phyloP scores from a whole-genome alignment of 2,888 invertebrate genomes.

The Tetheella fluctuosa region DNA sequence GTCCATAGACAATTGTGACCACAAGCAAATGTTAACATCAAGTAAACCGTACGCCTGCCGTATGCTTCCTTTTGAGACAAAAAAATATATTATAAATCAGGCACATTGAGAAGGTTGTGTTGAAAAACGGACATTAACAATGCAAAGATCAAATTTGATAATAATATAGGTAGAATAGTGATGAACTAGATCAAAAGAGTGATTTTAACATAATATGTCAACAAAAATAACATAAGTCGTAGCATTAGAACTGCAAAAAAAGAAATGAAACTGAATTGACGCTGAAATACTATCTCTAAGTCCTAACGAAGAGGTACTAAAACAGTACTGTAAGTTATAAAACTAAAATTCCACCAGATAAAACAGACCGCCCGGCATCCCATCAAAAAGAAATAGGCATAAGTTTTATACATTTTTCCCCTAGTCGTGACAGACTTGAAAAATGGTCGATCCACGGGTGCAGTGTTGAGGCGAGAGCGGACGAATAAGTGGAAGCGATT shows the following conservation, averaged over 20 bases:
- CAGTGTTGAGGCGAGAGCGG: slow-evolving; percentile 17
- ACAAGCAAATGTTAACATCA: too few species aligned
- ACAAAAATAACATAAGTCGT: neutral
- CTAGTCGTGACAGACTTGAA: slow-evolving; percentile 52
- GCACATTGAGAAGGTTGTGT: too few species aligned
- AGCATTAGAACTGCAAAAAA: neutral
- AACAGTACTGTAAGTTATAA: neutral
- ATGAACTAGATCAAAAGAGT: too few species aligned
- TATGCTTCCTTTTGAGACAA: too few species aligned
- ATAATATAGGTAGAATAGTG: too few species aligned
- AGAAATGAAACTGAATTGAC: neutral
- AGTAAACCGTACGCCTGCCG: too few species aligned
- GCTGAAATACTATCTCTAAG: neutral
- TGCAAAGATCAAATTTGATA: too few species aligned
- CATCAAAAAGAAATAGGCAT: slow-evolving; percentile 37
- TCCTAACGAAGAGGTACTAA: neutral
- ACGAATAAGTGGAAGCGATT: neutral
- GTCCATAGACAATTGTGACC: too few species aligned
- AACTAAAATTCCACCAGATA: slow-evolving; percentile 31
- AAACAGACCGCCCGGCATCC: slow-evolving; percentile 23
- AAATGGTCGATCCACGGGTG: slow-evolving; percentile 36
- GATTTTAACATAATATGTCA: too few species aligned
- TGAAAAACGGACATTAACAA: too few species aligned
- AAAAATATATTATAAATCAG: too few species aligned
- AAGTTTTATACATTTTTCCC: slow-evolving; percentile 46